These are phyloP conservation scores for Heliocidaris tuberculata DNA, from an alignment of 35 echinoderm and acorn worm genomes.

Conservation along the genomic window DNA sequence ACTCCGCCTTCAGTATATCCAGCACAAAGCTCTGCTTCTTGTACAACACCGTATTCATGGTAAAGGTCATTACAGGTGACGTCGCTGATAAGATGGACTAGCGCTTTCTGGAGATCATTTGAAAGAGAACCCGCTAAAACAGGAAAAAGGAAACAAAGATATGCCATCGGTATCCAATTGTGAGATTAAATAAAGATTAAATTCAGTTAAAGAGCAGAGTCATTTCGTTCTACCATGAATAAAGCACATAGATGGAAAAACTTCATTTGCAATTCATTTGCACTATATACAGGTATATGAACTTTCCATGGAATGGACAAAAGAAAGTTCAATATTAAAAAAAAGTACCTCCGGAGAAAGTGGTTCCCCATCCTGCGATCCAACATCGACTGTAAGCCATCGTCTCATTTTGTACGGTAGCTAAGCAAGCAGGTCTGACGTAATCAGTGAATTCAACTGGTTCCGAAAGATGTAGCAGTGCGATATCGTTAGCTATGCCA, in stretches of 20 bases:
- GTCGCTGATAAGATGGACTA: background rate
- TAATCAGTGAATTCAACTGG: conserved; percentile 26
- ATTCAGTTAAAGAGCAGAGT: no score
- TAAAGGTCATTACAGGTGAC: background rate
- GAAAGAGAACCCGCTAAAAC: background rate
- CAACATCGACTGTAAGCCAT: background rate
- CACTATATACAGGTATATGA: no score
- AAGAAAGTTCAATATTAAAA: no score
- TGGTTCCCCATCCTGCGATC: conserved; percentile 37
- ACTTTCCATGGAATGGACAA: no score
- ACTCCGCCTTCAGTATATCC: conserved; percentile 15
- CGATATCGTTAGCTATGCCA: conserved; percentile 3
- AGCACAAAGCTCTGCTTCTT: background rate
- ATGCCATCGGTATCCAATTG: no score
- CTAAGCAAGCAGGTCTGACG: conserved; percentile 22
- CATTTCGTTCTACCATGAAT: no score
- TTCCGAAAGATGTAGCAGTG: background rate
- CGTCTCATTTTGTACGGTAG: conserved; percentile 10
- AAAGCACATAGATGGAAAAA: no score
- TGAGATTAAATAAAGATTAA: no score
- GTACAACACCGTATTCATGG: background rate
- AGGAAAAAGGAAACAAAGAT: no score
- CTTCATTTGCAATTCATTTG: no score
- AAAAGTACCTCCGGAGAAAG: background rate
- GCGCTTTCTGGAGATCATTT: background rate